Base-by-base conservation (phyloP, 2,888 invertebrate genomes). In the Spicauda simplicius region DNA sequence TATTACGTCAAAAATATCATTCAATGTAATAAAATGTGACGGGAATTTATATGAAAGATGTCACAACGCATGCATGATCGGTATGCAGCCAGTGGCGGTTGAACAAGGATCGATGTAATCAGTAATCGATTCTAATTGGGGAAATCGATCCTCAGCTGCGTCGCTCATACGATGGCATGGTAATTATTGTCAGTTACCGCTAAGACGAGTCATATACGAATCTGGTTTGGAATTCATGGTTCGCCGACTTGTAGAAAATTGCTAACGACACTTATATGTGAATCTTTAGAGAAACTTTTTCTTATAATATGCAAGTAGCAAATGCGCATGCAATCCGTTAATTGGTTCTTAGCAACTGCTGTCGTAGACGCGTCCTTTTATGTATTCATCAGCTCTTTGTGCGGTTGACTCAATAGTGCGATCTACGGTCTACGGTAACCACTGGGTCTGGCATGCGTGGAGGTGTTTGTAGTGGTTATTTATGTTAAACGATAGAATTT, bases 51-150 rank as follows among this genome's bases (percentile, higher is more conserved):
- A 79, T 83, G 74, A 84, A 85, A 86, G 86, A 86, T 85, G 84
- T 84, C 80, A 81, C 85, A 84, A 83, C 76, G 73, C 68, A 71
- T 70, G 65, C 19, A 48, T 69, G 68, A 70, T 59, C 53, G 72
- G 74, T 77, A 80, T 78, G 76, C 79, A 70, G 73, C 70, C 77
- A 73, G 61, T 54, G 69, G 71, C 73, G 72, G 70, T 72, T 72
- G 69, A 74, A 79, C 73, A 79, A 77, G 76, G 74, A 74, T 76
- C 75, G 73, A 76, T 77, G 81, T 82, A 84, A 86, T 85, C 74
- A 79, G 80, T 84, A 84, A 86, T 86, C 73, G 82, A 82, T 83
- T 83, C 85, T 88, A 87, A 90, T 89, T 88, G 84, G 84, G 79
- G 81, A 82, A 88, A 88, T 84, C 81, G 81, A 84, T 86, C 80